A percentile compares a stretch with the other conserved stretches of the same genome.
phyloP scores from a whole-genome alignment of 2,888 invertebrate species.

The Philhelius pedissequus region DNA sequence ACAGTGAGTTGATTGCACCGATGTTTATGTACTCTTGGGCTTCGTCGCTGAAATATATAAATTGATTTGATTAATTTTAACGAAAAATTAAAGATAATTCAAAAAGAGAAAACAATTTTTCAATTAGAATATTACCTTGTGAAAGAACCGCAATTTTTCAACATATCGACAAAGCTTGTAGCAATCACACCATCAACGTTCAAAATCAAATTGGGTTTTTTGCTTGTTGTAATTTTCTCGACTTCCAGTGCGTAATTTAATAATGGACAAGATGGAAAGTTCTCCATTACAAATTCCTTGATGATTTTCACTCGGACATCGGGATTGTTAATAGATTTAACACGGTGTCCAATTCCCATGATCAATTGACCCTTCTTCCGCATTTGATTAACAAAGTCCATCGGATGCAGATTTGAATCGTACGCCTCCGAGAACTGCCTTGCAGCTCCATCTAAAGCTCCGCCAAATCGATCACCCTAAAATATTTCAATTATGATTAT shows the following conservation, averaged over 20 bases:
- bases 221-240: constrained; percentile 98
- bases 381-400: constrained; percentile 99
- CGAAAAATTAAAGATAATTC: not conserved
- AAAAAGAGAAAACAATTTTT: too few relatives aligned
- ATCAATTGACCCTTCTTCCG: constrained; percentile 97
- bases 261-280: constrained; percentile 96
- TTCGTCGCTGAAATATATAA: constrained; percentile 86
- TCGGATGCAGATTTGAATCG: constrained; percentile 95
- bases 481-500: not conserved
- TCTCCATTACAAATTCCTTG: constrained; percentile 95
- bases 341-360: constrained; percentile 98
- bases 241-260: constrained; percentile 97
- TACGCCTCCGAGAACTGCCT: constrained; percentile 98
- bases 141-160: constrained; percentile 95
- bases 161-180: constrained; percentile 97
- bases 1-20: constrained; percentile 98
- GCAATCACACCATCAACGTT: constrained; percentile 99
- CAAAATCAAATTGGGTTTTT: constrained; percentile 99
- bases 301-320: constrained; percentile 98
- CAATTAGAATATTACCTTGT: too few relatives aligned
- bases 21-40: constrained; percentile 98
- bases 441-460: constrained; percentile 98
- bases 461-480: constrained; percentile 98
- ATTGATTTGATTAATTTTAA: not conserved
- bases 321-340: constrained; percentile 97